Evolutionary conservation across 2,888 invertebrate genomes (phyloP), one percentile per base, ranked within the genome.

Genomic region (Aelia acuminata): DNA sequence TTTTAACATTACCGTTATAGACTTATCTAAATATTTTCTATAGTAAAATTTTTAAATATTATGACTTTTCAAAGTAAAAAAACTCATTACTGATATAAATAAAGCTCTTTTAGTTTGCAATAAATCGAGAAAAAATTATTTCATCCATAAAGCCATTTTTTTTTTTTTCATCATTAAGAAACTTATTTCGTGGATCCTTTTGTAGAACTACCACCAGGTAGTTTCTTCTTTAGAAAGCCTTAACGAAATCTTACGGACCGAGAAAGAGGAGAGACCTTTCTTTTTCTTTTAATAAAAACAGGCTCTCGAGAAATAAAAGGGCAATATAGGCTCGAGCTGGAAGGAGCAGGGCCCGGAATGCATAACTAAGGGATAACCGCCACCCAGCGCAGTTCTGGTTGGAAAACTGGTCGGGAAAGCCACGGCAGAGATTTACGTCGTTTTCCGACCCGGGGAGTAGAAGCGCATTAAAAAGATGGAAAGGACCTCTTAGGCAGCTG

Each of bases 271-370:
- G 63, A 70, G 63, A 35, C 63, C 31, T 26, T 57, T 80, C 43
- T 75, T 80, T 80, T 80, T 43, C 10, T 80, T 80, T 80, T 80
- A 80, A 80, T 80, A 80, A 80, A 80, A 47, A 80, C 80, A 80
- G 63, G 31, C 35, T 22, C 80, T 80, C 80, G 43, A 80, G 43
- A 80, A 80, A 80, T 80, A 80, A 80, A 80, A n/a, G 63, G 80
- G 43, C 43, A 80, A 80, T 80, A 80, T 80, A 47, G 63, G 35
- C 18, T 18, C 31, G 15, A 1, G 18, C 20, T 0, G 80, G 80
- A 80, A 43, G 39, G 22, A 47, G 22, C 80, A 43, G 3, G 43
- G 80, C 13, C 80, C 43, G 80, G 80, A 80, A 80, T 80, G 80
- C 80, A 80, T 80, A 80, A 80, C 43, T 80, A 80, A 80, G 80